These are phyloP conservation scores for Scaptomyza cyrtandrae DNA, from an alignment of 2,888 invertebrate species.

Conservation along the genomic window DNA sequence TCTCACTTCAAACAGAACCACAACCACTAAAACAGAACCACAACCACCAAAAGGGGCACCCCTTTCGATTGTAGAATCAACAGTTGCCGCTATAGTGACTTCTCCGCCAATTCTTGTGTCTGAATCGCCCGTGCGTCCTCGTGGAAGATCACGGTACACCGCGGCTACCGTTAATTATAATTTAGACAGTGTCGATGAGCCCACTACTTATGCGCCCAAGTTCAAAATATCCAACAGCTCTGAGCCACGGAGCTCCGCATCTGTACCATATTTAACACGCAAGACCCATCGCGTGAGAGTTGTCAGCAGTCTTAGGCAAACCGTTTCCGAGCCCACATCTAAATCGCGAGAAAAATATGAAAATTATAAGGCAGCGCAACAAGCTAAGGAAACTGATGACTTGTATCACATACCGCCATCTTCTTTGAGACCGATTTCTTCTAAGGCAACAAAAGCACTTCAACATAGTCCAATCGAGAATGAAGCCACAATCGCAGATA, in stretches of 20 bases:
- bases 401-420: background rate
- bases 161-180: slow-evolving; percentile 73
- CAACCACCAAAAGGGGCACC: slow-evolving; percentile 39
- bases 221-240: slow-evolving; percentile 61
- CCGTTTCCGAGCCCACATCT: slow-evolving; percentile 27
- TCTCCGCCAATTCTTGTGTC: slow-evolving; percentile 70
- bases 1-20: slow-evolving; percentile 17
- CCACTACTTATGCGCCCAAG: slow-evolving; percentile 84
- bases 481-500: slow-evolving; percentile 50
- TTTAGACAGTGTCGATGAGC: slow-evolving; percentile 76
- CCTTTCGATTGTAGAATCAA: slow-evolving; percentile 49
- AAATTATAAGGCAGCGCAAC: slow-evolving; percentile 62
- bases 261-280: slow-evolving; percentile 48
- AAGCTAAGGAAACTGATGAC: slow-evolving; percentile 48
- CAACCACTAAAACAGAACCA: slow-evolving; percentile 30
- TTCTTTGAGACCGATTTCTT: background rate
- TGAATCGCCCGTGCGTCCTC: slow-evolving; percentile 59
- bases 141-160: slow-evolving; percentile 83
- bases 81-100: slow-evolving; percentile 68
- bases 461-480: slow-evolving; percentile 67
- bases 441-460: slow-evolving; percentile 10
- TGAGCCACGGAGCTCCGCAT: slow-evolving; percentile 46
- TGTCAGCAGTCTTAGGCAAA: slow-evolving; percentile 39
- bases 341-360: slow-evolving; percentile 74
- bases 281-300: slow-evolving; percentile 73